Percentiles rank a stretch among this genome's conserved stretches.
phyloP scores from a whole-genome alignment of 2,797 vertebrate genomes.

The Caiman crocodilus region DNA sequence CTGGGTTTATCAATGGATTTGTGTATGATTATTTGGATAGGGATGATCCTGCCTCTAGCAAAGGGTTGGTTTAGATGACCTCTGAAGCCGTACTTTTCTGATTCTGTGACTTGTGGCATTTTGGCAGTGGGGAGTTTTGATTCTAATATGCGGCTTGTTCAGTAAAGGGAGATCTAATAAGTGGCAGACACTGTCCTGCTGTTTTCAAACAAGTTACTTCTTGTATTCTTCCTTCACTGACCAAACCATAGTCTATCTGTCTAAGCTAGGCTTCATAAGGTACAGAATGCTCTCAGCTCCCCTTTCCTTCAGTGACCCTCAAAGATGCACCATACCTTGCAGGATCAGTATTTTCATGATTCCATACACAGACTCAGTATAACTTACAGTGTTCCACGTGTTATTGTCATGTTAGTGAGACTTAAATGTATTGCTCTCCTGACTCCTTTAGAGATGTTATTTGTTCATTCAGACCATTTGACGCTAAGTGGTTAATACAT shows the following conservation, averaged over 20 bases:
- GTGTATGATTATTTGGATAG: no score
- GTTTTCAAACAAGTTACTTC: constrained; percentile 13
- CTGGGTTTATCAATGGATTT: no score
- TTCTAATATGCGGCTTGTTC: no score
- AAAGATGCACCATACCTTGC: constrained; percentile 22
- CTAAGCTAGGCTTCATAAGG: not conserved
- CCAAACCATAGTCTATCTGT: not conserved
- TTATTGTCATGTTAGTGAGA: not conserved
- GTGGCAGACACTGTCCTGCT: no score
- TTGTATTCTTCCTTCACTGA: constrained; percentile 26
- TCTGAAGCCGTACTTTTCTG: no score
- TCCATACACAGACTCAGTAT: not conserved
- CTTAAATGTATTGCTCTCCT: not conserved
- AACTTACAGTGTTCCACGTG: constrained; percentile 4
- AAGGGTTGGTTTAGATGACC: no score
- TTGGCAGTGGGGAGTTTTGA: no score
- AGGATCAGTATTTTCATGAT: not conserved
- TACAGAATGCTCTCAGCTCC: not conserved
- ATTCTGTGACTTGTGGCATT: no score
- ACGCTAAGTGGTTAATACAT: constrained; percentile 11
- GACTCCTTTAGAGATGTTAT: constrained; percentile 23
- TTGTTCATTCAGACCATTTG: constrained; percentile 34
- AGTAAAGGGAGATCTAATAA: no score
- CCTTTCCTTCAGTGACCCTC: not conserved
- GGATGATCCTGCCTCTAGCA: no score